A percentile compares a stretch with the other conserved stretches of the same genome.
These are phyloP conservation scores for Notechis scutatus DNA, from an alignment of 2,113 vertebrate species.

Conservation along the genomic window DNA sequence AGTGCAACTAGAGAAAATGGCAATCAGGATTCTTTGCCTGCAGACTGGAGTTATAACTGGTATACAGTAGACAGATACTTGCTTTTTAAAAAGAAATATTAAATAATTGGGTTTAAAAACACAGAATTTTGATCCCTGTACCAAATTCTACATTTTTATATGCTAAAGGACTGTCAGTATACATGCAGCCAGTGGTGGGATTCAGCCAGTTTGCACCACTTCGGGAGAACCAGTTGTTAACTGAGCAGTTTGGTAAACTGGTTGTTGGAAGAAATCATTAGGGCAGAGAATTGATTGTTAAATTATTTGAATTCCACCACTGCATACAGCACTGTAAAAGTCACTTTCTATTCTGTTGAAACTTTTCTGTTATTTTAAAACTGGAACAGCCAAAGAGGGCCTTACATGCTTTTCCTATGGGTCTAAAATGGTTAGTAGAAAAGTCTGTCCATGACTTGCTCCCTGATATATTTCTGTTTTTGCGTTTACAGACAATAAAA, in stretches of 20 bases:
- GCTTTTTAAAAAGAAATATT: neutral
- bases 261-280: too few relatives aligned
- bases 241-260: too few relatives aligned
- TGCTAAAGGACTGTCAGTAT: neutral
- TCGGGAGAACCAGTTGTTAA: too few relatives aligned
- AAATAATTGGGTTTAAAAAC: neutral
- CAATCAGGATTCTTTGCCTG: neutral
- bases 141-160: neutral
- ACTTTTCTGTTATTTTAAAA: neutral
- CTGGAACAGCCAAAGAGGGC: neutral
- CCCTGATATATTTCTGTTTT: neutral
- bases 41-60: neutral
- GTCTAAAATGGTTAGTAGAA: neutral
- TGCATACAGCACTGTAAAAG: neutral
- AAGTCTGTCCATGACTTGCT: neutral
- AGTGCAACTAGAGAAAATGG: neutral
- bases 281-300: too few relatives aligned
- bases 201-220: too few relatives aligned
- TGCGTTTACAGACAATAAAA: neutral
- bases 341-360: neutral
- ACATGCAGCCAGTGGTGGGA: too few relatives aligned
- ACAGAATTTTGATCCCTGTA: neutral
- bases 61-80: neutral
- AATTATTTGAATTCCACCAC: too few relatives aligned
- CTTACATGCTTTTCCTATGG: neutral